Percentiles rank a stretch among this genome's conserved stretches.
phyloP scores from a whole-genome alignment of 1,140 invertebrate genomes.

The Littorina saxatilis region DNA sequence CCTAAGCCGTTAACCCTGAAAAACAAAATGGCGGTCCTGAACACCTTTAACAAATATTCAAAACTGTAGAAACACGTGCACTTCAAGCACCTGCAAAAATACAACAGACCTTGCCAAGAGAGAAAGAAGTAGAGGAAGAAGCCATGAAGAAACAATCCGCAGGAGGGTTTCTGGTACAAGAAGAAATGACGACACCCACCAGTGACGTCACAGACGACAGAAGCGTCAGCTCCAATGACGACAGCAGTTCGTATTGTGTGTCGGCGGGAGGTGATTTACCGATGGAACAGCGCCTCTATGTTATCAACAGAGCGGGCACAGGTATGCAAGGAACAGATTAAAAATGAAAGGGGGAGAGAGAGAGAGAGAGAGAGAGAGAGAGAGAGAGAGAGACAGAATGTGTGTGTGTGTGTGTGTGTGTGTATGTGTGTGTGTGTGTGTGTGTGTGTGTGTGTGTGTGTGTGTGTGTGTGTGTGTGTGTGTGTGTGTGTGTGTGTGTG shows the following conservation, averaged over 20 bases:
- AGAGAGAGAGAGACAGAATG: not conserved
- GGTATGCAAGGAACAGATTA: not conserved
- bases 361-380: not conserved
- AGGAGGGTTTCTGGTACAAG: conserved; percentile 10
- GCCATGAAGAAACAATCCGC: conserved; percentile 4
- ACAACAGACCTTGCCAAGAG: not conserved
- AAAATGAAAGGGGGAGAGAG: not conserved
- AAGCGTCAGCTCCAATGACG: conserved; percentile 28
- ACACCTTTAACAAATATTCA: too few species aligned
- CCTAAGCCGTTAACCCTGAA: too few species aligned
- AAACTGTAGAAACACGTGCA: not conserved
- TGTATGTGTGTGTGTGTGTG: too few species aligned
- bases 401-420: too few species aligned
- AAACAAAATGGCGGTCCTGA: too few species aligned
- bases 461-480: too few species aligned
- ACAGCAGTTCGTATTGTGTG: conserved; percentile 21
- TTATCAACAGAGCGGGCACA: conserved; percentile 56
- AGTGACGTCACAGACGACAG: conserved; percentile 41
- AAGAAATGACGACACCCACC: conserved; percentile 18
- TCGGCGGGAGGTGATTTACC: not conserved
- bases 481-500: too few species aligned
- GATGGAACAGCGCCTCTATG: conserved; percentile 56
- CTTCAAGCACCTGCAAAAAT: not conserved
- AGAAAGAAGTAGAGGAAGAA: not conserved
- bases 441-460: too few species aligned